Base-by-base conservation (phyloP, 1,140 invertebrate genomes). In the Drosophila eugracilis region DNA sequence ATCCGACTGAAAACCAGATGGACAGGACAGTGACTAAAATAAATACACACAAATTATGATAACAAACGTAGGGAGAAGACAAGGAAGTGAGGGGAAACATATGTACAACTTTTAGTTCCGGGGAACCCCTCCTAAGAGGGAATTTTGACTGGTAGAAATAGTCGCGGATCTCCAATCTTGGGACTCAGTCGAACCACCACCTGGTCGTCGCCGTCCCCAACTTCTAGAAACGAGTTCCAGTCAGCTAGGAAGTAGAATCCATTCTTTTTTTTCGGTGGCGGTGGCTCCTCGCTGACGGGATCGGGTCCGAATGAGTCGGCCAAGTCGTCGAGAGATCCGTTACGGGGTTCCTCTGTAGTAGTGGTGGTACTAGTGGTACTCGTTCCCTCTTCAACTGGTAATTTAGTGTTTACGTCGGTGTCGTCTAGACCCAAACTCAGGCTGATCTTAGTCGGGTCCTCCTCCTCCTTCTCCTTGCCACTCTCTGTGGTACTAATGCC, bases 141-240 rank as follows among this genome's bases (percentile, higher is more conserved):
- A 48, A 96, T 94, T 60, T 91, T 95, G 1, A 96, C 94, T 21
- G 94, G 93, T 59, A 96, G 90, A 86, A 96, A 97, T 91, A 95
- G 93, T 45, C 94, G 93, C 42, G 95, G 95, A 90, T 97, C 95
- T 1, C 96, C 96, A 39, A 95, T 93, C 92, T 96, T 96, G 0
- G 96, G 96, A 57, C 95, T 93, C 75, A 97, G 96, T 73, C 95
- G 93, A 69, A 97, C 93, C 80, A 96, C 95, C 1, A 97, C 94
- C 91, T 95, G 95, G 49, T 94, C 94, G 24, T 94, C 94, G 48
- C 94, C 95, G n/a, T 96, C 95, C 21, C 96, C 96, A 3, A 97
- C 95, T 89, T 96, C 95, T 3, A 97, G 92, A 77, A 97, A 97
- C 10, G 95, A 94, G 79, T 97, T 97, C 96, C 96, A 96, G 80